phyloP scores from a whole-genome alignment of 2,113 vertebrate genomes.

The Irena cyanogastra region DNA sequence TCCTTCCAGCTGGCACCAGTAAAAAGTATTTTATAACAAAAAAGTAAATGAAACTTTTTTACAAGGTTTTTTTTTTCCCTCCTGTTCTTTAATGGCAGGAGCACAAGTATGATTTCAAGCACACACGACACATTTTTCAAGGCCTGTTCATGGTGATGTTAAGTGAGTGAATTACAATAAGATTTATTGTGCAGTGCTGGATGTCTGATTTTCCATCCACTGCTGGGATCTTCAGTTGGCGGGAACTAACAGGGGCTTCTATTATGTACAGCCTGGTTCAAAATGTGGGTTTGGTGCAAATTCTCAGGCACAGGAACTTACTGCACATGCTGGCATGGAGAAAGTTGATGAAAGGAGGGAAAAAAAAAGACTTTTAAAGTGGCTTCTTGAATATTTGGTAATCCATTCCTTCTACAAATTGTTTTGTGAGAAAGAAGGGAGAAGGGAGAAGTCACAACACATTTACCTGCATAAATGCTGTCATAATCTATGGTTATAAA shows the following conservation, averaged over 20 bases:
- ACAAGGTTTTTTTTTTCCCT: neutral
- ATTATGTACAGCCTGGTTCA: constrained; percentile 69
- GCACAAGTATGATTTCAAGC: constrained; percentile 70
- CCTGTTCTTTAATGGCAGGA: constrained; percentile 68
- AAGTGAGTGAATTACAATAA: constrained; percentile 77
- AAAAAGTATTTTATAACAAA: constrained; percentile 72
- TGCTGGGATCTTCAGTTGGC: constrained; percentile 71
- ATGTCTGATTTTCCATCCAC: constrained; percentile 81
- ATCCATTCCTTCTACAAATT: neutral
- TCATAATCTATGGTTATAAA: neutral
- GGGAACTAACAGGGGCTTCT: constrained; percentile 71
- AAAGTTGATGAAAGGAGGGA: constrained; percentile 66
- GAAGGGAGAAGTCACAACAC: neutral
- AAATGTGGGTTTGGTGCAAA: constrained; percentile 67
- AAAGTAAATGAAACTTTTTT: constrained; percentile 76
- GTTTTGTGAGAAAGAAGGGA: neutral
- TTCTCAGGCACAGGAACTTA: constrained; percentile 64
- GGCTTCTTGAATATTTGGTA: constrained; percentile 55
- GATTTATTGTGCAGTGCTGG: constrained; percentile 77
- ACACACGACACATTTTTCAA: constrained; percentile 65
- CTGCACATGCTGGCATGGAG: constrained; percentile 58
- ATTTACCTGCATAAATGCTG: constrained; percentile 15
- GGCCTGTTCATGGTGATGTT: constrained; percentile 68
- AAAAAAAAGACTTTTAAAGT: constrained; percentile 12
- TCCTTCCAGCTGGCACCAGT: constrained; percentile 74